Evolutionary conservation across 2,888 invertebrate species (phyloP).

Genomic region (Cremastobaeus sp.): DNA sequence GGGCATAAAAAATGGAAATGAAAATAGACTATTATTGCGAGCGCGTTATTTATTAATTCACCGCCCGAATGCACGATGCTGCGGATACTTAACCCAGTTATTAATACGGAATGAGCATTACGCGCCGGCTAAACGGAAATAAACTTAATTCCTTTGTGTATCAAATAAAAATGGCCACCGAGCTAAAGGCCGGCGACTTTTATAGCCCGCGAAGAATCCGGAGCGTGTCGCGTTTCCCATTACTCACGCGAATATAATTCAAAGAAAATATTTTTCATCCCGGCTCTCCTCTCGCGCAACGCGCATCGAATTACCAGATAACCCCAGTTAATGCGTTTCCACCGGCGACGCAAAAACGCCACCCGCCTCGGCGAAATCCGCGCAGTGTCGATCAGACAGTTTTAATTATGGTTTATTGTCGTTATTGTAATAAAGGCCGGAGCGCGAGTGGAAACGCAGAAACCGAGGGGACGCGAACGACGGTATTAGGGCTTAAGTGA

Average conservation of each 20-base stretch:
- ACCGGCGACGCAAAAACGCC: too few relatives aligned
- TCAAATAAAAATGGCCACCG: constrained; percentile 27
- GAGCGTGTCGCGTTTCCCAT: constrained; percentile 29
- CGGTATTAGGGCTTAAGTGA: constrained; percentile 39
- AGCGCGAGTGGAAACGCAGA: constrained; percentile 5
- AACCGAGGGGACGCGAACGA: constrained; percentile 16
- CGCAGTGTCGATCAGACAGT: too few relatives aligned
- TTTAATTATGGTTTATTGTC: constrained; percentile 45
- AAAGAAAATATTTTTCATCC: constrained; percentile 39
- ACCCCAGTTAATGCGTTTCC: constrained; percentile 23
- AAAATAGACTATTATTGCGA: constrained; percentile 1
- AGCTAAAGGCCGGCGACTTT: constrained; percentile 20
- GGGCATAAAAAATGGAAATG: neutral
- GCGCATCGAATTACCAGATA: constrained; percentile 34
- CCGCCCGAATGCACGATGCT: neutral
- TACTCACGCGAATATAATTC: constrained; percentile 36
- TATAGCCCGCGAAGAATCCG: constrained; percentile 23
- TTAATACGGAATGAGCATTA: constrained; percentile 24
- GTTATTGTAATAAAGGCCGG: constrained; percentile 23
- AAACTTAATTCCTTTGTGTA: constrained; percentile 39
- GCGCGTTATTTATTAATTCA: constrained; percentile 7
- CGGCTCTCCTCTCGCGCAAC: constrained; percentile 13
- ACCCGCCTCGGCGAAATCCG: too few relatives aligned
- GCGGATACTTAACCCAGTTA: constrained; percentile 15
- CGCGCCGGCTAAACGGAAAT: constrained; percentile 22